A percentile compares a stretch with the other conserved stretches of the same genome.
phyloP scores from a whole-genome alignment of 1,140 invertebrate genomes.

The Macrobrachium nipponense region DNA sequence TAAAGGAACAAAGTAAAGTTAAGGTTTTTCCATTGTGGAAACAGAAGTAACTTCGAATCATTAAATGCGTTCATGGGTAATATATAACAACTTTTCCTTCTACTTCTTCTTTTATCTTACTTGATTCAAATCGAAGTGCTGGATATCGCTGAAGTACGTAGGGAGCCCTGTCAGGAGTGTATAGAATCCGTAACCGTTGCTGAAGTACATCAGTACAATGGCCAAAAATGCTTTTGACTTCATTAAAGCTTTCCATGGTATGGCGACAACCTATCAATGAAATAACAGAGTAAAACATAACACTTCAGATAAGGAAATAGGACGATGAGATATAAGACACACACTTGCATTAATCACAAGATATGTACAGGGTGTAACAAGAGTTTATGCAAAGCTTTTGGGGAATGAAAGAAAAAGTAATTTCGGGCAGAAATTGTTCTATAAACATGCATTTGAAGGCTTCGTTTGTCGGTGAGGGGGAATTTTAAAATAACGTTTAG shows the following conservation, averaged over 20 bases:
- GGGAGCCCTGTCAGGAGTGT: slow-evolving; percentile 34
- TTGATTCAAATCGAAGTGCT: slow-evolving; percentile 38
- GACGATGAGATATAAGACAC: not conserved
- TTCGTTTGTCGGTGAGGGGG: no score
- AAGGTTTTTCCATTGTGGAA: no score
- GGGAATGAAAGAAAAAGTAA: no score
- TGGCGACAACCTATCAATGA: not conserved
- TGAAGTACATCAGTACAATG: not conserved
- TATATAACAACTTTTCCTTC: not conserved
- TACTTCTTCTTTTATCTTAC: not conserved
- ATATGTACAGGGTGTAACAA: no score
- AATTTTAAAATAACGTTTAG: no score
- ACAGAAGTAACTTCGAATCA: not conserved
- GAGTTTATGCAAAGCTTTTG: no score
- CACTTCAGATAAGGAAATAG: not conserved
- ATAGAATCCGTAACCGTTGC: slow-evolving; percentile 26
- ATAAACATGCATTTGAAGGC: no score
- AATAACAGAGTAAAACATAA: not conserved
- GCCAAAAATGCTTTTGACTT: slow-evolving; percentile 24
- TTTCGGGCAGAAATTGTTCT: no score
- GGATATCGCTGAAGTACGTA: slow-evolving; percentile 27
- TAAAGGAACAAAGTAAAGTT: no score
- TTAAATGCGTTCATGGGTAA: not conserved
- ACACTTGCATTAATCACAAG: no score
- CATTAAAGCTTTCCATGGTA: slow-evolving; percentile 13